A percentile compares a stretch with the other conserved stretches of the same genome.
These are phyloP conservation scores for Epicauta chinensis DNA, from an alignment of 1,140 invertebrate species.

Conservation along the genomic window DNA sequence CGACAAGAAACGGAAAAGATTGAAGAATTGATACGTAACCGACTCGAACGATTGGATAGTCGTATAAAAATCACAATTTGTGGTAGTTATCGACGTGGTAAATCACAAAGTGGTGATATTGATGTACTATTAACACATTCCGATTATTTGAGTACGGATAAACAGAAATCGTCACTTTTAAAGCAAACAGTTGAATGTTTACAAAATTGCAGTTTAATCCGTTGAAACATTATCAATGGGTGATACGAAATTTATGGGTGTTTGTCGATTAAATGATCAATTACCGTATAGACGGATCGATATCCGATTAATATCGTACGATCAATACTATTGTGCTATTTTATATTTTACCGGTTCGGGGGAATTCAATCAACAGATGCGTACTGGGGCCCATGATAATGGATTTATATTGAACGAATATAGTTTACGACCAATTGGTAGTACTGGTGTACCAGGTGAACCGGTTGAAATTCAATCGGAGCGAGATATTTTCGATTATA, in stretches of 20 bases:
- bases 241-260: conserved; percentile 76
- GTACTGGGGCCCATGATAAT: conserved; percentile 61
- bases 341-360: conserved; percentile 81
- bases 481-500: conserved; percentile 73
- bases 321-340: conserved; percentile 72
- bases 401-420: conserved; percentile 79
- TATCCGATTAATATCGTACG: conserved; percentile 59
- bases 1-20: conserved; percentile 54
- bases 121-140: conserved; percentile 69
- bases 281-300: conserved; percentile 51
- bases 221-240: conserved; percentile 68
- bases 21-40: conserved; percentile 50
- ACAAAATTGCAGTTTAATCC: conserved; percentile 53
- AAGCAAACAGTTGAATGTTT: conserved; percentile 55
- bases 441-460: conserved; percentile 62
- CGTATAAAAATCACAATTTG: conserved; percentile 64
- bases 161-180: conserved; percentile 46
- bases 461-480: conserved; percentile 61
- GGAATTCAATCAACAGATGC: conserved; percentile 74
- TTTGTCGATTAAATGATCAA: conserved; percentile 53
- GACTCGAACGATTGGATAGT: conserved; percentile 47
- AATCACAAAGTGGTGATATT: conserved; percentile 67
- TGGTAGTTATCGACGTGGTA: conserved; percentile 67
- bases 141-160: conserved; percentile 41
- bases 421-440: conserved; percentile 57